A percentile compares a stretch with the other conserved stretches of the same genome.
phyloP scores from a whole-genome alignment of 2,113 vertebrate species.

The Tapirus terrestris region DNA sequence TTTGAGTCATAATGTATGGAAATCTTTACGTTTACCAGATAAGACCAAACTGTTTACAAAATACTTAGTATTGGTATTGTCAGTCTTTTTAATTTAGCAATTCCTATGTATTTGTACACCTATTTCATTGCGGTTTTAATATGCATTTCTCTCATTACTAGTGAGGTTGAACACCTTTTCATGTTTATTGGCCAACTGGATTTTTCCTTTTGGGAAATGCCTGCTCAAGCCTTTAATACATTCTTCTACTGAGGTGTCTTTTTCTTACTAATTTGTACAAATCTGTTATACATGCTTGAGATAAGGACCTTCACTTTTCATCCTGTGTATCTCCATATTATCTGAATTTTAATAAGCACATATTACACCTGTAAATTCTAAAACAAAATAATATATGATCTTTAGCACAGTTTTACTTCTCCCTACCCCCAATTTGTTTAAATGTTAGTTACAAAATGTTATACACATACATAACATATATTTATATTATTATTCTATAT shows the following conservation, averaged over 20 bases:
- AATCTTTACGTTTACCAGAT: constrained; percentile 14
- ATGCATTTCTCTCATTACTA: not conserved
- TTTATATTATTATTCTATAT: not conserved
- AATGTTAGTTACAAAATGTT: constrained; percentile 16
- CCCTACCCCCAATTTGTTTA: not conserved
- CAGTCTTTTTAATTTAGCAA: not conserved
- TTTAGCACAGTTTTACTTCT: constrained; percentile 32
- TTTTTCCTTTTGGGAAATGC: constrained; percentile 33
- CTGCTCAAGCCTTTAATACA: not conserved
- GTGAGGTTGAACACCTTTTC: not conserved
- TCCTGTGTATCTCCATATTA: not conserved
- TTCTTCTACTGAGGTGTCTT: constrained; percentile 9
- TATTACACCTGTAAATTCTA: constrained; percentile 13
- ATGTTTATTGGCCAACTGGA: not conserved
- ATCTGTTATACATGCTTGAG: not conserved
- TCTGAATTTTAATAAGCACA: constrained; percentile 43
- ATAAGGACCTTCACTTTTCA: constrained; percentile 12
- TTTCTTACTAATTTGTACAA: constrained; percentile 22
- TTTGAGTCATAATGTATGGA: not conserved
- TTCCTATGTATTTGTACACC: not conserved
- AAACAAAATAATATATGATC: constrained; percentile 3
- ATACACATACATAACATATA: not conserved
- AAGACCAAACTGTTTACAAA: constrained; percentile 24
- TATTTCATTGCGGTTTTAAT: not conserved
- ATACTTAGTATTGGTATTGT: not conserved